Evolutionary conservation across 2,797 vertebrate species (phyloP).

Genomic region (Micromesistius poutassou): DNA sequence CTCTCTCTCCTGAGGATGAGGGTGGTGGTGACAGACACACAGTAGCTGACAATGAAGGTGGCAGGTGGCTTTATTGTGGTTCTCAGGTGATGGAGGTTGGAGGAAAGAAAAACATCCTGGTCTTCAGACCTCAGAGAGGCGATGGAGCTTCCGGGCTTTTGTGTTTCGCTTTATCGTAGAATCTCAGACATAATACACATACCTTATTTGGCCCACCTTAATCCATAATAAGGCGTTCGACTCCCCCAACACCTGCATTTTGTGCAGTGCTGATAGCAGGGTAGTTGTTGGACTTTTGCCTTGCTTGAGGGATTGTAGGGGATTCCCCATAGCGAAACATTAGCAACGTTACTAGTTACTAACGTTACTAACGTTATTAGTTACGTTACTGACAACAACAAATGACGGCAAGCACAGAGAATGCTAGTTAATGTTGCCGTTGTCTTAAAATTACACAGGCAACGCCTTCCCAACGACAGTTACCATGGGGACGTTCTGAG

Average conservation of each 20-base stretch:
- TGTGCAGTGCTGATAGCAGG: not conserved
- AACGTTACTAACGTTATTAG: too few species aligned
- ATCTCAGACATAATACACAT: not conserved
- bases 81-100: not conserved
- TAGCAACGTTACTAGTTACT: not conserved
- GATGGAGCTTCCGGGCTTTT: too few species aligned
- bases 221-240: not conserved
- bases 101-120: not conserved
- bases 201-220: too few species aligned
- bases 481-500: not conserved
- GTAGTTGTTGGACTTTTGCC: not conserved
- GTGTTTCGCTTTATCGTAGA: too few species aligned
- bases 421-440: not conserved
- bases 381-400: not conserved
- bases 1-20: not conserved
- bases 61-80: constrained; percentile 1
- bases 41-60: not conserved
- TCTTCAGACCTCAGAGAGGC: not conserved
- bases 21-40: not conserved
- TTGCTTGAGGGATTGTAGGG: too few species aligned
- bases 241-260: not conserved
- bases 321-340: too few species aligned
- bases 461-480: not conserved
- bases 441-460: not conserved
- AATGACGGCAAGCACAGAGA: not conserved